Evolutionary conservation across 2,888 invertebrate genomes (phyloP), one percentile per base, ranked within the genome.

Genomic region (Drosophila seclusa): DNA sequence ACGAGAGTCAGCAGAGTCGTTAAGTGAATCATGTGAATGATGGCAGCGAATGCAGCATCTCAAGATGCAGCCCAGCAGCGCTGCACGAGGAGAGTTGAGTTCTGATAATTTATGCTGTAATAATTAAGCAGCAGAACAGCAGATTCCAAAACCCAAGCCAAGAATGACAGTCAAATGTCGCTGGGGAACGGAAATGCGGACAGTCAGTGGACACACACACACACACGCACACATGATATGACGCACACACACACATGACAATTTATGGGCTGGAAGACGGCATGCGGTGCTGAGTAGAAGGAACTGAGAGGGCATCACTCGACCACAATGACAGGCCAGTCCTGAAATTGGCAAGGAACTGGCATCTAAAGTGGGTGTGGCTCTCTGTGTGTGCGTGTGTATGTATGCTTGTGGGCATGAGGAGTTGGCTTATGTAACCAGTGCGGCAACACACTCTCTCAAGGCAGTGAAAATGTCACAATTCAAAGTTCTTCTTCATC

Each of bases 41-140:
- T 78, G 32, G 32, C 13, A 36, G 24, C 24, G 67, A 64, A 34
- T 27, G 13, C 52, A 34, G 24, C 53, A 78, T 70, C 85, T 84
- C 75, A 82, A 85, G 89, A 84, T 79, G 82, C 80, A 67, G 49
- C 58, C 57, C 60, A 70, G 38, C 29, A 42, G 50, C 52, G 36
- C 42, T 45, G 57, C 62, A n/a, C n/a, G 24, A 27, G 6, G 2
- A 38, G 72, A 40, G 7, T 60, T 24, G 21, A 42, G 32, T 64
- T 68, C 72, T 52, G 88, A 85, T 85, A 89, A 89, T 87, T 85
- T 85, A 85, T 85, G 90, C 90, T 85, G 90, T 89, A 85, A 85
- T 85, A 85, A 85, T 89, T 89, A 86, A 86, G 86, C 85, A 84
- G 45, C 59, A 10, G 34, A 50, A 32, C 61, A 29, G 16, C 42